Conservation (phyloP, 2,888 invertebrate genomes). For the Melikaiella ostensackeni region DNA sequence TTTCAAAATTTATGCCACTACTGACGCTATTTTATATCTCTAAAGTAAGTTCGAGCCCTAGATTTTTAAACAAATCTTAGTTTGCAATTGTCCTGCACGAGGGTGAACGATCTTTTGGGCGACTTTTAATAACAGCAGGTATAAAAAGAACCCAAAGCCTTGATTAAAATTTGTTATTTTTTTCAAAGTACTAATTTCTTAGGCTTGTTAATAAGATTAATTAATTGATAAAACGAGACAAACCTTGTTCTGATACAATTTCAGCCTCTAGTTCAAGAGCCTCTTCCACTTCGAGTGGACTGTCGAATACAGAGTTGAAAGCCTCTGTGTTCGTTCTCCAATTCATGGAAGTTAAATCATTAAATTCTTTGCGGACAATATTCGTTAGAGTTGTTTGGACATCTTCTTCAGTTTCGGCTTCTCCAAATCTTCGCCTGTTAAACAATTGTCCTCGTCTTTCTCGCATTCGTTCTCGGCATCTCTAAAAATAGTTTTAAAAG, state of each 20-base stretch:
- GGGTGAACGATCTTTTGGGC: too few species aligned
- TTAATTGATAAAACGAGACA: conserved; percentile 11
- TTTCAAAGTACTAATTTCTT: neutral
- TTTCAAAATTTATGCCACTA: too few species aligned
- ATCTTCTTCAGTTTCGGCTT: conserved; percentile 50
- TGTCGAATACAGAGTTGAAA: conserved; percentile 43
- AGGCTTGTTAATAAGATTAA: too few species aligned
- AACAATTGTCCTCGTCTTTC: conserved; percentile 69
- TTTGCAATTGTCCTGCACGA: too few species aligned
- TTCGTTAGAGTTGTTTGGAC: conserved; percentile 63
- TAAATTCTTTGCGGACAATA: conserved; percentile 69
- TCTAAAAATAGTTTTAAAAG: conserved; percentile 54
- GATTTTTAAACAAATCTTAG: too few species aligned
- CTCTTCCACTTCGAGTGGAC: conserved; percentile 62
- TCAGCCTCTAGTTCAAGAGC: conserved; percentile 63
- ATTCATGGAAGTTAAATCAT: conserved; percentile 57
- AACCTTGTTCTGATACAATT: conserved; percentile 68
- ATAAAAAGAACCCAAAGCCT: too few species aligned
- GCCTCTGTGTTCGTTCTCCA: conserved; percentile 41
- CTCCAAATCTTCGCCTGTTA: conserved; percentile 60
- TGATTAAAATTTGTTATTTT: neutral
- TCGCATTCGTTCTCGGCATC: conserved; percentile 68
- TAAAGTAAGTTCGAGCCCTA: too few species aligned
- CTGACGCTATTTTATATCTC: too few species aligned
- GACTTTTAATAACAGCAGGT: too few species aligned